A percentile compares a stretch with the other conserved stretches of the same genome.
Conservation (phyloP, 2,888 invertebrate species). For the Zelleria hepariella region DNA sequence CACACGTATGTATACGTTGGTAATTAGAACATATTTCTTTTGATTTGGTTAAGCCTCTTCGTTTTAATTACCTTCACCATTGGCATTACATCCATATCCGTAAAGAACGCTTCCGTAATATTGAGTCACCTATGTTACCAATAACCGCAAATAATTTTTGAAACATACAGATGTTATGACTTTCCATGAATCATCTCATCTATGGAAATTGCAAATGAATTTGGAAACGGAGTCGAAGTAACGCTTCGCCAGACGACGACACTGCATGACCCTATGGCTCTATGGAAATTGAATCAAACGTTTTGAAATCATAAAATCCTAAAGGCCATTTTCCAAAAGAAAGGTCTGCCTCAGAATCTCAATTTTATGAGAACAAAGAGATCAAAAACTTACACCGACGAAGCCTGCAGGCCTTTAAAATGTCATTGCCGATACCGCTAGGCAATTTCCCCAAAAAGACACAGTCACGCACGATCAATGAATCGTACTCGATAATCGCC, state of each 20-base stretch:
- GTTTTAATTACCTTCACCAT: not conserved
- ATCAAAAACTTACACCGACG: too few relatives aligned
- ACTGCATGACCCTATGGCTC: not conserved
- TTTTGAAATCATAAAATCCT: not conserved
- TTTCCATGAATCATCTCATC: too few relatives aligned
- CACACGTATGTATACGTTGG: not conserved
- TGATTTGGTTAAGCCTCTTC: not conserved
- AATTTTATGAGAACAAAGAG: too few relatives aligned
- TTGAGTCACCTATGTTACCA: not conserved
- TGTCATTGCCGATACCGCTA: not conserved
- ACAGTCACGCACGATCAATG: not conserved
- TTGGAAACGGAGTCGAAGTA: too few relatives aligned
- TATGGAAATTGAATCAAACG: not conserved
- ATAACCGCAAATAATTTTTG: not conserved
- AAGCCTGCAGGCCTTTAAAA: too few relatives aligned
- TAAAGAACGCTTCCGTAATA: not conserved
- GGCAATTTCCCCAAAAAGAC: not conserved
- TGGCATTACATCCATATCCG: not conserved
- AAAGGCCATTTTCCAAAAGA: not conserved
- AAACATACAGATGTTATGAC: too few relatives aligned
- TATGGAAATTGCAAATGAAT: too few relatives aligned
- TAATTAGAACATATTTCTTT: not conserved
- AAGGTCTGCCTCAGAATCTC: too few relatives aligned
- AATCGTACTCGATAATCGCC: not conserved
- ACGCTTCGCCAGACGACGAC: not conserved